Percentiles rank a stretch among this genome's conserved stretches.
Conservation (phyloP, 2,888 invertebrate genomes). For the Chymomyza amoena region DNA sequence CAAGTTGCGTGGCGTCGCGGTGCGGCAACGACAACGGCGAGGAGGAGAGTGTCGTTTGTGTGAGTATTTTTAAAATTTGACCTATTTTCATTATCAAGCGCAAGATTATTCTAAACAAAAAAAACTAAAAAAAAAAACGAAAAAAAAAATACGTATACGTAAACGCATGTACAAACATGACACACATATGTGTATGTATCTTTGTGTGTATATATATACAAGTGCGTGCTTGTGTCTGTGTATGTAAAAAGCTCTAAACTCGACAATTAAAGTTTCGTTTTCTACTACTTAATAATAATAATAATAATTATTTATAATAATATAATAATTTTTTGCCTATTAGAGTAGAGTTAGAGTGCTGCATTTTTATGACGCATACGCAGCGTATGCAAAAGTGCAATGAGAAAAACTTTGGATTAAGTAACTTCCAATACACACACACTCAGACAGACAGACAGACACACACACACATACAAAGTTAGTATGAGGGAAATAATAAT, state of each 20-base stretch:
- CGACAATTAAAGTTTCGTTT: neutral
- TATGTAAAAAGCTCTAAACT: neutral
- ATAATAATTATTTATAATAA: too few species aligned
- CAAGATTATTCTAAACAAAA: constrained; percentile 79
- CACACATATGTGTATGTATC: constrained; percentile 27
- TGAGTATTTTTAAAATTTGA: constrained; percentile 77
- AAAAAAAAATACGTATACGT: constrained; percentile 23
- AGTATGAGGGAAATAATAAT: constrained; percentile 13
- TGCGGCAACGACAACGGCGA: too few species aligned
- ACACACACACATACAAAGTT: neutral
- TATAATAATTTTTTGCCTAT: too few species aligned
- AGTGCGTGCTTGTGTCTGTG: constrained; percentile 6
- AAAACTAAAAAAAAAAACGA: constrained; percentile 22
- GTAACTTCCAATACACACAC: neutral
- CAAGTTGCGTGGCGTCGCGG: neutral
- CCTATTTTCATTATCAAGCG: constrained; percentile 79
- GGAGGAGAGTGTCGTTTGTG: constrained; percentile 66
- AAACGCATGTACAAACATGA: constrained; percentile 27
- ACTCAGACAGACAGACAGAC: constrained; percentile 17
- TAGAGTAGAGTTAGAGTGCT: neutral
- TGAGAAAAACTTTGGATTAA: constrained; percentile 3
- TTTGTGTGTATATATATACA: constrained; percentile 24
- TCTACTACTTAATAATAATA: neutral
- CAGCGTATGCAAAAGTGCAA: constrained; percentile 16
- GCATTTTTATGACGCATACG: neutral